phyloP scores from a whole-genome alignment of 2,888 invertebrate genomes.

The Acleris cristana region DNA sequence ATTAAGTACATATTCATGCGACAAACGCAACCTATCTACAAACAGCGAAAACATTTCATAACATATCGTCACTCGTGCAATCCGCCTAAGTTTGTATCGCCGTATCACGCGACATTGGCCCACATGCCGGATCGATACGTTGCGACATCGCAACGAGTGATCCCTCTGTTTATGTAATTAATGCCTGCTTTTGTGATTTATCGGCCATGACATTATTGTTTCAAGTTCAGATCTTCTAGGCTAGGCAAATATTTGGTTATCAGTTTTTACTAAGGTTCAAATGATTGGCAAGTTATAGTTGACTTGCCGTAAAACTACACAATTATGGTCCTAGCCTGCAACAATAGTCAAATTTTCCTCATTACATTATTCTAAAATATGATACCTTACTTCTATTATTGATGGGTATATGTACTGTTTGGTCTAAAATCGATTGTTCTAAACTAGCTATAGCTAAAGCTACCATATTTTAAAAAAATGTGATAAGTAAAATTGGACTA shows the following conservation, averaged over 20 bases:
- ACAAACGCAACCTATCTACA: not conserved
- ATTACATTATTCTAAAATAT: too few species aligned
- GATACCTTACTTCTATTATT: too few species aligned
- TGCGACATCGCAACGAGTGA: slow-evolving; percentile 59
- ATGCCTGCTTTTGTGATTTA: slow-evolving; percentile 53
- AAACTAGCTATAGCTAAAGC: too few species aligned
- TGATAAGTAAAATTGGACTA: too few species aligned
- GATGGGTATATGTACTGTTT: too few species aligned
- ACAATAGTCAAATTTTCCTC: too few species aligned
- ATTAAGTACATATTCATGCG: not conserved
- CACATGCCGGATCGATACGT: slow-evolving; percentile 65
- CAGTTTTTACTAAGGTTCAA: too few species aligned
- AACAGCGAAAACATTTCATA: slow-evolving; percentile 4
- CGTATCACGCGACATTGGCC: slow-evolving; percentile 34
- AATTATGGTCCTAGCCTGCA: too few species aligned
- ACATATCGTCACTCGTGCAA: slow-evolving; percentile 11
- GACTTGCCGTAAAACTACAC: too few species aligned
- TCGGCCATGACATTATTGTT: slow-evolving; percentile 55
- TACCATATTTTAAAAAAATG: too few species aligned
- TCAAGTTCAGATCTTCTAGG: slow-evolving; percentile 22
- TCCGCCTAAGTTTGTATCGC: slow-evolving; percentile 21
- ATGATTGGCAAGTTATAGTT: too few species aligned
- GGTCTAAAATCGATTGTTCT: too few species aligned
- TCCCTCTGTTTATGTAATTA: slow-evolving; percentile 42
- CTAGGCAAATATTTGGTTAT: not conserved